Percentiles rank a stretch among this genome's conserved stretches.
phyloP scores from a whole-genome alignment of 1,140 invertebrate genomes.

The Agrilus planipennis region DNA sequence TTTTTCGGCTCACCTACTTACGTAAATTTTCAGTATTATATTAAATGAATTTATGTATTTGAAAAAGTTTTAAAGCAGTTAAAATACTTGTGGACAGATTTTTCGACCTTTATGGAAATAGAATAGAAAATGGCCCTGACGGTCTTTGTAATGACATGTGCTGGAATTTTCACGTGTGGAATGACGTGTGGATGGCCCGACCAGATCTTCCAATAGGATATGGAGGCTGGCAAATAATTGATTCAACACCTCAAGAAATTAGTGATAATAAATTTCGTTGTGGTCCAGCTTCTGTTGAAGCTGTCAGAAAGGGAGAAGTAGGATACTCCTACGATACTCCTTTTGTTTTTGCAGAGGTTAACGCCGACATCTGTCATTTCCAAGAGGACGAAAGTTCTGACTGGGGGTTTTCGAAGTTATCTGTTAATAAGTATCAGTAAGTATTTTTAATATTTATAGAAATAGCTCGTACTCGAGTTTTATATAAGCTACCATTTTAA shows the following conservation, averaged over 20 bases:
- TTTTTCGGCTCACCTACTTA: too few species aligned
- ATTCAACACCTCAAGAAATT: slow-evolving; percentile 65
- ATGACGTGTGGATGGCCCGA: slow-evolving; percentile 70
- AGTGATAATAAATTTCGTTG: slow-evolving; percentile 51
- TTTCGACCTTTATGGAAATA: slow-evolving; percentile 48
- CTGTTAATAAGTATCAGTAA: slow-evolving; percentile 52
- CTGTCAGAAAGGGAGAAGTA: slow-evolving; percentile 60
- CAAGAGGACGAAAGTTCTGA: slow-evolving; percentile 50
- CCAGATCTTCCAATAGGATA: slow-evolving; percentile 61
- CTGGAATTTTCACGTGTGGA: slow-evolving; percentile 81
- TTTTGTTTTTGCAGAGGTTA: slow-evolving; percentile 69
- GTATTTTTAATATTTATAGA: too few species aligned
- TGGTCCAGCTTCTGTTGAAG: slow-evolving; percentile 58
- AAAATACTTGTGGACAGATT: too few species aligned
- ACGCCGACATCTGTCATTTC: slow-evolving; percentile 62
- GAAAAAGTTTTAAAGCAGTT: too few species aligned
- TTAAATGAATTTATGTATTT: too few species aligned
- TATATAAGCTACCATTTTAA: too few species aligned
- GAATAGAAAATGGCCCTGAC: slow-evolving; percentile 47
- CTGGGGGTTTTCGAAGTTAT: slow-evolving; percentile 50
- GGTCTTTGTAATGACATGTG: slow-evolving; percentile 47
- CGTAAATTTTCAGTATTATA: too few species aligned
- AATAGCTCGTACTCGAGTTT: too few species aligned
- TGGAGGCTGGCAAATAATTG: slow-evolving; percentile 70
- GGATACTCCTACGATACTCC: slow-evolving; percentile 61